Conservation (phyloP, 2,113 vertebrate species). For the Albula glossodonta region DNA sequence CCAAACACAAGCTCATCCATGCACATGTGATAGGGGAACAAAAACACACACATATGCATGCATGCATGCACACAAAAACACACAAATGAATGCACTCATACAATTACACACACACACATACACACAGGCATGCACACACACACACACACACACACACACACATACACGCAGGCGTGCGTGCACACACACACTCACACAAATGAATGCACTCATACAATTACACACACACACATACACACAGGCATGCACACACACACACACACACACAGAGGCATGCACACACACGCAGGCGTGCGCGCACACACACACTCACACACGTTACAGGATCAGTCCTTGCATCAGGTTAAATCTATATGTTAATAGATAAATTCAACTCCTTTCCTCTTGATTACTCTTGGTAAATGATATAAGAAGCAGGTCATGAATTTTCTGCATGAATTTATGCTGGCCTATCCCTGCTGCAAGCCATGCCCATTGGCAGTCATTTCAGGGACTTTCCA, state of each 20-base stretch:
- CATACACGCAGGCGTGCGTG: neutral
- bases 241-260: neutral
- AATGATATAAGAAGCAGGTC: neutral
- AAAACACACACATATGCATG: neutral
- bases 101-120: no score
- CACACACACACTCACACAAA: neutral
- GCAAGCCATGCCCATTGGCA: neutral
- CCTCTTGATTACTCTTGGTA: neutral
- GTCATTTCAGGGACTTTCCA: constrained; percentile 6
- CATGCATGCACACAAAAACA: neutral
- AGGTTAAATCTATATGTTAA: neutral
- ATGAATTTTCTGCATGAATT: neutral
- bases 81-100: neutral
- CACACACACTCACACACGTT: neutral
- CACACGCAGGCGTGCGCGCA: neutral
- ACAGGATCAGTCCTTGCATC: neutral
- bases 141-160: neutral
- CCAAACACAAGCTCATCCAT: no score
- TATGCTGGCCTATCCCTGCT: neutral
- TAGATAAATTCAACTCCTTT: neutral
- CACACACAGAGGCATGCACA: neutral
- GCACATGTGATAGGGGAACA: no score
- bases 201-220: neutral
- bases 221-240: neutral
- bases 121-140: no score